Conservation (phyloP, 2,113 vertebrate genomes). For the Calcarius ornatus region DNA sequence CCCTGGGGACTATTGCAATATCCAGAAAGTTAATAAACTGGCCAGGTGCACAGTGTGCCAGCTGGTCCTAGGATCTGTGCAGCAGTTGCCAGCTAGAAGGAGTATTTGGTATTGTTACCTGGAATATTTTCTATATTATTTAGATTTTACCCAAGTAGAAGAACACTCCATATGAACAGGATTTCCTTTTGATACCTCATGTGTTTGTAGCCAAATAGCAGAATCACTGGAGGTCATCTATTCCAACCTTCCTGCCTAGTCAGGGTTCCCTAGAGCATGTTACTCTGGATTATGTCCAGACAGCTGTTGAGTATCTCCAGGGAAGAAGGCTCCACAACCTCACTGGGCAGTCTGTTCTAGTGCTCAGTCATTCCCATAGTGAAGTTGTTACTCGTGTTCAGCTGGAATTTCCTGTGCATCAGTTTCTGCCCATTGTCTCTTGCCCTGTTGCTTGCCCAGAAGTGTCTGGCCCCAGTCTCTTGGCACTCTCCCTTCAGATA, state of each 20-base stretch:
- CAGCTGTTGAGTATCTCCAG: background rate
- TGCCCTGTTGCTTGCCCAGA: background rate
- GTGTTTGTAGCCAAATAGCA: background rate
- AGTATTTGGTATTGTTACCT: background rate
- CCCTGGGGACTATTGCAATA: background rate
- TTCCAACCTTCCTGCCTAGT: background rate
- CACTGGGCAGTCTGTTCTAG: background rate
- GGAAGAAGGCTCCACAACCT: background rate
- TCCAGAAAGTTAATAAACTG: background rate
- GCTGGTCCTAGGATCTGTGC: background rate
- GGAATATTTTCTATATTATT: background rate
- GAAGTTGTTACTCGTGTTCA: background rate
- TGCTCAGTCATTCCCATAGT: background rate
- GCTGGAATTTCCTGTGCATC: background rate
- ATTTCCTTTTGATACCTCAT: background rate
- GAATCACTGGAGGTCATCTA: background rate
- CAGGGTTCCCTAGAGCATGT: background rate
- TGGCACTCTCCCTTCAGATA: background rate
- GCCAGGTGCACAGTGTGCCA: background rate
- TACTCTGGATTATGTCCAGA: background rate
- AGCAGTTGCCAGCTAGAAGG: background rate
- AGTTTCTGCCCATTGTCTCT: background rate
- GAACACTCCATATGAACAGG: background rate
- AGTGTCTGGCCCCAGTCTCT: background rate
- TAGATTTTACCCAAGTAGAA: background rate